Evolutionary conservation across 2,888 invertebrate species (phyloP), one percentile per base, ranked within the genome.

Genomic region (Thumatha senex): DNA sequence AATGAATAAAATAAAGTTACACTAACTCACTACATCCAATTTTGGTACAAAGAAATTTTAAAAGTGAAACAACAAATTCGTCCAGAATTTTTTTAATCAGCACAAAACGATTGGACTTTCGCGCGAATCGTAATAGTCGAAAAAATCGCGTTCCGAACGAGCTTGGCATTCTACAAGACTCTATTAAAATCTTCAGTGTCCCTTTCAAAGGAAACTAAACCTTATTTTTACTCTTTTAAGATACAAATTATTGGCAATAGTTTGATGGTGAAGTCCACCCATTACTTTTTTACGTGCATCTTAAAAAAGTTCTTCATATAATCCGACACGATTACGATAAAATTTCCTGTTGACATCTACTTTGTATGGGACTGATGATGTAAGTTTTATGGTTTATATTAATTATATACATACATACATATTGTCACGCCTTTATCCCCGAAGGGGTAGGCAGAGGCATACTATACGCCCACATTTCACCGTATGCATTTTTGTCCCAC

Each of bases 101-200:
- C 62, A 51, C 66, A 65, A 67, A 72, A 60, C 61, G 54, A 60
- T 69, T 61, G 64, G 64, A 67, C 67, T 72, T 74, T 74, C 74
- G 74, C 76, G 77, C 82, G 77, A 78, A 78, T 78, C 76, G 76
- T 74, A 76, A 80, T 82, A 78, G 78, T 78, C 78, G 73, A 82
- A 83, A 83, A 83, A 78, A 67, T 70, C 67, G 70, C 72, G 76
- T 78, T 77, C 78, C 74, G 63, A 74, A 76, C 79, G 76, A 67
- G 74, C 70, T 61, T 63, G 63, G 76, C 74, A 82, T 84, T 83
- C 81, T 78, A 74, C 78, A 74, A 74, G 76, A 63, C 72, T 82
- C 77, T 83, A 80, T 82, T 83, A 81, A 79, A 72, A 73, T 50
- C 44, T 53, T 45, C 44, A 31, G 35, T 11, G 12, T 42, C 13